These are phyloP conservation scores for Nudaria mundana DNA, from an alignment of 2,888 invertebrate species.

Conservation along the genomic window DNA sequence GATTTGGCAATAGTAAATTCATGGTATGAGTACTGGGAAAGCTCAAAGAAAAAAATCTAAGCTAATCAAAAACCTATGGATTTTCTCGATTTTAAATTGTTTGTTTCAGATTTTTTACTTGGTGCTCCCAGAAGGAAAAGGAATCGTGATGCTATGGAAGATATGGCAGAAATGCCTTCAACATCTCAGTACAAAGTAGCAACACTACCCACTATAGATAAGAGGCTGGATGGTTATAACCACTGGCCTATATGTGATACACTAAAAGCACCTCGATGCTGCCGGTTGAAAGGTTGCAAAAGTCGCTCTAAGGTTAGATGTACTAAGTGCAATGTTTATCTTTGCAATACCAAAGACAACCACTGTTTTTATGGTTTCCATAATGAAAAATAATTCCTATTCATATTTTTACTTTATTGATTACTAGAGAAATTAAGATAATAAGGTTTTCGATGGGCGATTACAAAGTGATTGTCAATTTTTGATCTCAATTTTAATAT, in stretches of 20 bases:
- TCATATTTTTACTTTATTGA: too few relatives aligned
- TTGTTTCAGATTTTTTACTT: slow-evolving; percentile 11
- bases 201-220: not conserved
- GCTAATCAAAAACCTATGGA: too few relatives aligned
- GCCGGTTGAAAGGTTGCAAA: slow-evolving; percentile 11
- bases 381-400: not conserved
- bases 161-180: slow-evolving; percentile 11
- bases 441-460: too few relatives aligned
- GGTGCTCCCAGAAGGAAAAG: slow-evolving; percentile 12
- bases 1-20: slow-evolving; percentile 8
- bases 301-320: slow-evolving; percentile 10
- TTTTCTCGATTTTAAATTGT: slow-evolving; percentile 9
- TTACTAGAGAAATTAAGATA: too few relatives aligned
- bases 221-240: slow-evolving; percentile 13
- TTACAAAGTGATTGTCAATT: not conserved
- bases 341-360: not conserved
- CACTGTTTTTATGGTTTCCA: not conserved
- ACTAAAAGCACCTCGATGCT: slow-evolving; percentile 13
- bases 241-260: slow-evolving; percentile 16
- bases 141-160: slow-evolving; percentile 9
- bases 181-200: slow-evolving; percentile 1
- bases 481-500: not conserved
- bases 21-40: slow-evolving; percentile 7
- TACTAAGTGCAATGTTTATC: slow-evolving; percentile 1
- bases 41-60: too few relatives aligned